These are phyloP conservation scores for Cheumatopsyche charites DNA, from an alignment of 1,140 invertebrate genomes.

Conservation along the genomic window DNA sequence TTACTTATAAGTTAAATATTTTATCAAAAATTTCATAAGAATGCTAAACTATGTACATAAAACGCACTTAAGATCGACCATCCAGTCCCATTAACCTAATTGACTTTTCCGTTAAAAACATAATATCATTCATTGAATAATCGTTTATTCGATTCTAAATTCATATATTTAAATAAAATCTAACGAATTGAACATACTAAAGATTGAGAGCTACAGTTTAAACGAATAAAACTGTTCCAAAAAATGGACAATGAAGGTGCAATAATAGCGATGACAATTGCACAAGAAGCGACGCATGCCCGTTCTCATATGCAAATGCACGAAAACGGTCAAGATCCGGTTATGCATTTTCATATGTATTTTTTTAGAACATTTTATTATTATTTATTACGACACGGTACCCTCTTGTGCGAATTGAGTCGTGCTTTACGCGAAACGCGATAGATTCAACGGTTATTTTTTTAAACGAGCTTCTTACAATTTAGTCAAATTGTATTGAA, in stretches of 20 bases:
- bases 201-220: neutral
- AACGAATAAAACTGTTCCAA: neutral
- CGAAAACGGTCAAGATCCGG: constrained; percentile 43
- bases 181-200: no score
- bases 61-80: no score
- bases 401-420: constrained; percentile 24
- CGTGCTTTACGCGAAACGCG: constrained; percentile 3
- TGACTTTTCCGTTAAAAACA: no score
- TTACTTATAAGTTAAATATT: neutral
- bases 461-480: neutral
- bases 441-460: neutral
- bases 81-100: no score
- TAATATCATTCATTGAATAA: no score
- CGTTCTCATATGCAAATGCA: constrained; percentile 12
- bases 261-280: neutral
- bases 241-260: no score
- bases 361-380: no score
- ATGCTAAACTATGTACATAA: no score
- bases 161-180: no score
- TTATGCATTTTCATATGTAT: neutral
- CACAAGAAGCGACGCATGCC: neutral
- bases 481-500: neutral
- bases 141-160: no score
- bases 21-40: neutral
- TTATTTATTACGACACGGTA: no score